phyloP scores from a whole-genome alignment of 2,888 invertebrate species.

The Platynereis dumerilii region DNA sequence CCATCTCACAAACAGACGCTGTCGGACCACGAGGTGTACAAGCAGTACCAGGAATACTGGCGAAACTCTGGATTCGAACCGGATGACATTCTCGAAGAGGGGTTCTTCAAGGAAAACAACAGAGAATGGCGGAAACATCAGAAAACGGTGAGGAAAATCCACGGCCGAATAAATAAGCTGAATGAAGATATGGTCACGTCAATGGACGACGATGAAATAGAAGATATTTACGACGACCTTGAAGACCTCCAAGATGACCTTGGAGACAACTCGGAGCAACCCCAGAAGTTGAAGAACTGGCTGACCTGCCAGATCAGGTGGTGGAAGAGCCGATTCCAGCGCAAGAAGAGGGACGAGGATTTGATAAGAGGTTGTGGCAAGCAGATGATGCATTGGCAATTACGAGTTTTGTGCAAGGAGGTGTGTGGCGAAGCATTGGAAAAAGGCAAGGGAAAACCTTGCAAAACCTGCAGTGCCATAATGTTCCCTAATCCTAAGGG shows the following conservation, averaged over 20 bases:
- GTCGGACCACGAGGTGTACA: constrained; percentile 17
- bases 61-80: constrained; percentile 28
- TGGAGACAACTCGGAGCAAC: constrained; percentile 18
- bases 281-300: constrained; percentile 31
- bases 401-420: constrained; percentile 27
- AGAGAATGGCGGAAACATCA: constrained; percentile 34
- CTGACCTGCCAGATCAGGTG: constrained; percentile 35
- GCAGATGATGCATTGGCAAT: constrained; percentile 37
- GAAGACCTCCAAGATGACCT: constrained; percentile 38
- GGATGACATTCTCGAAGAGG: constrained; percentile 33
- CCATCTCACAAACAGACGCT: constrained; percentile 31
- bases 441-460: neutral
- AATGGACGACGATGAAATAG: constrained; percentile 38
- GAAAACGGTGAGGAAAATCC: constrained; percentile 28
- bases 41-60: constrained; percentile 34
- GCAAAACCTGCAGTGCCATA: no score
- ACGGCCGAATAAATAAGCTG: constrained; percentile 28
- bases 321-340: constrained; percentile 35
- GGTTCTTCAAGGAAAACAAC: constrained; percentile 35
- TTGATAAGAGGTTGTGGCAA: constrained; percentile 31
- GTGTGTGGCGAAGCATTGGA: no score
- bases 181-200: constrained; percentile 31
- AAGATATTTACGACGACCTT: constrained; percentile 37
- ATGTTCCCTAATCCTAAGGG: neutral
- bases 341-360: constrained; percentile 31